A percentile compares a stretch with the other conserved stretches of the same genome.
Conservation (phyloP, 2,113 vertebrate species). For the Genyomyrus donnyi region DNA sequence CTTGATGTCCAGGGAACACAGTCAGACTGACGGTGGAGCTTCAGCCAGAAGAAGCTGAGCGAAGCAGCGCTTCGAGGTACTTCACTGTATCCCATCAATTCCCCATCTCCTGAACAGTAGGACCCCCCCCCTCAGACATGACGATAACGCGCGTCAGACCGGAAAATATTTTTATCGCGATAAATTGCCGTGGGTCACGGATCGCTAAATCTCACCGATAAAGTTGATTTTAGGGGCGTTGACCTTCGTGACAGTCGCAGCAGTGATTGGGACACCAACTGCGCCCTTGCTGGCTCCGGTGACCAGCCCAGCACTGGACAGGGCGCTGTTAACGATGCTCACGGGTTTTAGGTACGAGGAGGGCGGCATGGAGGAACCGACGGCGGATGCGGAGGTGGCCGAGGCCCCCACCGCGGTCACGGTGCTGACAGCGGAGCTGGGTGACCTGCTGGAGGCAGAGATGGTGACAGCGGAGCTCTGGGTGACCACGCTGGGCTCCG, state of each 20-base stretch:
- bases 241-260: constrained; percentile 79
- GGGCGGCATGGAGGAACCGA: constrained; percentile 53
- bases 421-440: constrained; percentile 65
- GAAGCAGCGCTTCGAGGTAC: neutral
- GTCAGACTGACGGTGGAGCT: neutral
- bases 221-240: constrained; percentile 95
- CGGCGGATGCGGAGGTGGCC: constrained; percentile 52
- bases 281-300: constrained; percentile 51
- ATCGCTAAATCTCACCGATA: constrained; percentile 70
- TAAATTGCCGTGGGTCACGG: neutral
- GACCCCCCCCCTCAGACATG: neutral
- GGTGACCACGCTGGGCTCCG: constrained; percentile 87
- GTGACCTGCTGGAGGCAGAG: constrained; percentile 70
- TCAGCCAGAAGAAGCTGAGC: neutral
- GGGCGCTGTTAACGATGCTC: constrained; percentile 61
- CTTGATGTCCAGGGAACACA: constrained; percentile 48
- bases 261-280: constrained; percentile 36
- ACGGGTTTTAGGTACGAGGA: constrained; percentile 59
- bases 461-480: constrained; percentile 75
- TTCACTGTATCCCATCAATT: neutral
- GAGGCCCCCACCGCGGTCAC: constrained; percentile 51
- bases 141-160: neutral
- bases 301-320: constrained; percentile 35
- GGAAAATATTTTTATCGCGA: neutral
- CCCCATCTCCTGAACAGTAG: neutral